Evolutionary conservation across 2,888 invertebrate genomes (phyloP), one percentile per base, ranked within the genome.

Genomic region (Thera britannica): DNA sequence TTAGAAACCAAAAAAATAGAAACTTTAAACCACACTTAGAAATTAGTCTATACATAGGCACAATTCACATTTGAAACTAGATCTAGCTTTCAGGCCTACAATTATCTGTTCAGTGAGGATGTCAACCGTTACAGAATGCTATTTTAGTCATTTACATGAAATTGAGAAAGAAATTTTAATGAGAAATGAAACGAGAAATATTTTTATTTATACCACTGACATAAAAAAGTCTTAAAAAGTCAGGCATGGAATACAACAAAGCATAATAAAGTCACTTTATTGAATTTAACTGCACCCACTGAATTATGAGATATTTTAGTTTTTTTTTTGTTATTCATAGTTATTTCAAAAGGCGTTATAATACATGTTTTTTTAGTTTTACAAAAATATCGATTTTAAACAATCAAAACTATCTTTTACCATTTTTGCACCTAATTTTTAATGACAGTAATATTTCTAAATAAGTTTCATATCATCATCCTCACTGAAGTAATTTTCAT

Each of bases 61-160:
- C 93, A 85, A 90, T 90, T 92, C 90, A 90, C 87, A 84, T 90
- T 77, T 83, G 83, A 84, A 81, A 84, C 90, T 90, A 92, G 74
- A 79, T 84, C 92, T 93, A 92, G 92, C 92, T 84, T 86, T 85
- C 90, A 90, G 73, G 80, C 77, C 84, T 89, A 90, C 83, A 88
- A 82, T 60, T 72, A 79, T 74, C 76, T 62, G 71, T 82, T 79
- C 82, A 84, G 82, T 81, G 81, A 83, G 83, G 80, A 67, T 59
- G 58, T 62, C 9, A 23, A 70, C 44, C 58, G 60, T 70, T 62
- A 58, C 51, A 23, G 12, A 12, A 55, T 35, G 8, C n/a, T n/a
- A n/a, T n/a, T n/a, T n/a, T n/a, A n/a, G n/a, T n/a, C n/a, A n/a
- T n/a, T n/a, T n/a, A n/a, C n/a, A n/a, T n/a, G n/a, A n/a, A n/a